Base-by-base conservation (phyloP, 2,888 invertebrate species). In the Stenodera caucasica region DNA sequence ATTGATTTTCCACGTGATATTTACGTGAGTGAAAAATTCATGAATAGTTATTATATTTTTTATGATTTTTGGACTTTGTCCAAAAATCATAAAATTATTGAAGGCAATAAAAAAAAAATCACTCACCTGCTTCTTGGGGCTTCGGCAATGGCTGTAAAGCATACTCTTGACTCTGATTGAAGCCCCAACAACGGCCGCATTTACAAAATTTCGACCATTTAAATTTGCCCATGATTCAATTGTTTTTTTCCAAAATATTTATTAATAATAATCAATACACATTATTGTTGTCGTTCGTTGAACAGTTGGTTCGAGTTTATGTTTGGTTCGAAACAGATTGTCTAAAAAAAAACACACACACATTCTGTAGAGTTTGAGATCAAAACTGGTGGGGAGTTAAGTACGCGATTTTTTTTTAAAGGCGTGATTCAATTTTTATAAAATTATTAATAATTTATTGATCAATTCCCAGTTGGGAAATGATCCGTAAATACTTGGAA, bases 41-140 rank as follows among this genome's bases (percentile, higher is more conserved):
- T 32, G 7, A 15, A n/a, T n/a, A n/a, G n/a, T n/a, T n/a, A n/a
- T n/a, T 26, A 26, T 26, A 26, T 26, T 26, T 5, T 26, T 26
- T 26, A 5, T 6, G 26, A 26, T 6, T 6, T 26, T 26, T 26
- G 3, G 26, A n/a, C n/a, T n/a, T n/a, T n/a, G n/a, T n/a, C n/a
- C n/a, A n/a, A n/a, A n/a, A n/a, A n/a, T n/a, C n/a, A n/a, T n/a
- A n/a, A n/a, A n/a, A n/a, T n/a, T n/a, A n/a, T n/a, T n/a, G n/a
- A n/a, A n/a, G n/a, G n/a, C n/a, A n/a, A n/a, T n/a, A 52, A 18
- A 1, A 50, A 21, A 50, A 51, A 8, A 12, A 45, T 59, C 92
- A 85, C 73, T 92, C 86, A 55, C 88, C 87, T 70, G 93, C 92
- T 74, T 91, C 94, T 79, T 96, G 96, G 3, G 80, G 80, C 66